Conservation (phyloP, 2,888 invertebrate genomes). For the Conistra vaccinii region DNA sequence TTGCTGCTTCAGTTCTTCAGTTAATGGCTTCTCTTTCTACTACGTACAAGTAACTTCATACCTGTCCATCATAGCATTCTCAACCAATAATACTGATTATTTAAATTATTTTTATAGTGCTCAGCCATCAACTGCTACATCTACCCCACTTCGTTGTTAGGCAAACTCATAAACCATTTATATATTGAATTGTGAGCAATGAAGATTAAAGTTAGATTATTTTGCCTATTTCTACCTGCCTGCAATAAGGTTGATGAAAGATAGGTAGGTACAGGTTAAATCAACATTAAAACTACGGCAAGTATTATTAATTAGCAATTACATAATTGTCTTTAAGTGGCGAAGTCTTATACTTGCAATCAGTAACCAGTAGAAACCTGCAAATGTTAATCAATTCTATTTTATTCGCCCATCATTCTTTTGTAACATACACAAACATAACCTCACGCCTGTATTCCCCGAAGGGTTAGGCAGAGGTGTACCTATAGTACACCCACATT, state of each 20-base stretch:
- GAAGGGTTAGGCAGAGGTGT: too few relatives aligned
- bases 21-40: not conserved
- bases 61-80: not conserved
- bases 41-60: not conserved
- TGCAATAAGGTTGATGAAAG: slow-evolving; percentile 12
- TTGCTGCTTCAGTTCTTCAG: not conserved
- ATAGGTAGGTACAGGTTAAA: not conserved
- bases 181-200: slow-evolving; percentile 50
- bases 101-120: not conserved
- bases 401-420: not conserved
- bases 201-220: slow-evolving; percentile 45
- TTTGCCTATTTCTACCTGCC: slow-evolving; percentile 8
- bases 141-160: slow-evolving; percentile 38
- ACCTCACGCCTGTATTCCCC: too few relatives aligned
- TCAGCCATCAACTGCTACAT: slow-evolving; percentile 17
- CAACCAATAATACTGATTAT: not conserved
- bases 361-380: not conserved
- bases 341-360: not conserved
- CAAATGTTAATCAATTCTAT: not conserved
- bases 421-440: not conserved
- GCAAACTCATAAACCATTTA: slow-evolving; percentile 49
- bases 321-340: not conserved
- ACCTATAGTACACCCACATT: too few relatives aligned
- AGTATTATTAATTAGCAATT: not conserved
- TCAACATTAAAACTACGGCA: not conserved